Evolutionary conservation across 1,140 invertebrate genomes (phyloP).

Genomic region (Drosophila biarmipes): DNA sequence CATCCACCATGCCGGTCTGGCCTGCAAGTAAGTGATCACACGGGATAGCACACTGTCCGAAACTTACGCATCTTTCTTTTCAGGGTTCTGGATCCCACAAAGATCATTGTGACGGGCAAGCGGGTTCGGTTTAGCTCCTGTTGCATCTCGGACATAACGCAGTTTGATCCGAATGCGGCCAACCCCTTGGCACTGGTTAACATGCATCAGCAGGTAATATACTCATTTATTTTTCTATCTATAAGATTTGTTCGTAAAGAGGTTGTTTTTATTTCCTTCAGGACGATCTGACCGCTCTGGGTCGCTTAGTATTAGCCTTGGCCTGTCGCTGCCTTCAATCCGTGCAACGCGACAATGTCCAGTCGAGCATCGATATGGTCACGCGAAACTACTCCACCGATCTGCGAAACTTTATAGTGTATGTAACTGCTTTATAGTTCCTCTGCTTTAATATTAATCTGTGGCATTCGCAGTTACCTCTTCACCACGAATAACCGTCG

Average conservation of each 20-base stretch:
- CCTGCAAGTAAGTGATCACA: conserved; percentile 86
- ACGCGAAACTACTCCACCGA: conserved; percentile 95
- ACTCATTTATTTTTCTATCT: background rate
- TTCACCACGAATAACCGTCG: conserved; percentile 89
- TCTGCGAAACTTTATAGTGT: conserved; percentile 97
- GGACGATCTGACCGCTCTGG: conserved; percentile 96
- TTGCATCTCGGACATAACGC: conserved; percentile 93
- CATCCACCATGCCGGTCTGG: conserved; percentile 93
- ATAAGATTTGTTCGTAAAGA: background rate
- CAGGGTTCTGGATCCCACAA: conserved; percentile 94
- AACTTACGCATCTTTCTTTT: conserved; percentile 62
- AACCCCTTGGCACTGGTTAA: conserved; percentile 87
- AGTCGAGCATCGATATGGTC: conserved; percentile 95
- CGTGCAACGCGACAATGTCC: conserved; percentile 93
- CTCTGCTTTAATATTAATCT: background rate
- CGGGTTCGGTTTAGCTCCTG: conserved; percentile 92
- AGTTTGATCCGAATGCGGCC: conserved; percentile 89
- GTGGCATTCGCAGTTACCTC: conserved; percentile 88
- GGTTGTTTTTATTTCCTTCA: conserved; percentile 84
- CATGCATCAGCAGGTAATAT: conserved; percentile 88
- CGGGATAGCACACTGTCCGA: background rate
- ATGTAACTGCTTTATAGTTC: conserved; percentile 68
- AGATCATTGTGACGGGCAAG: conserved; percentile 92
- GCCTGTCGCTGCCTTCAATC: conserved; percentile 95
- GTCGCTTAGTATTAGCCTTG: conserved; percentile 95